phyloP scores from a whole-genome alignment of 2,113 vertebrate genomes.

The Brienomyrus longianalis region DNA sequence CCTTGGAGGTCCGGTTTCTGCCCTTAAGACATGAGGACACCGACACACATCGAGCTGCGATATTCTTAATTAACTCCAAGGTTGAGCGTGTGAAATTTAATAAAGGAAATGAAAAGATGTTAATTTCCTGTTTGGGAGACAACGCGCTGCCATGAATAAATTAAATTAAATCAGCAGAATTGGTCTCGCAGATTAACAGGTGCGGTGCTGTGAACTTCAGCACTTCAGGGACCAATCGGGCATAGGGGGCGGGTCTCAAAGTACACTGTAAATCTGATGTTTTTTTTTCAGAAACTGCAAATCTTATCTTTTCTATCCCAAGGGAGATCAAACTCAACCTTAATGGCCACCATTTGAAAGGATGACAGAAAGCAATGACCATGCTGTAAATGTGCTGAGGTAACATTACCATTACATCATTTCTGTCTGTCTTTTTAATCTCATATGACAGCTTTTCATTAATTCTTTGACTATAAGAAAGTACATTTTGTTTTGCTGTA shows the following conservation, averaged over 20 bases:
- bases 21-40: conserved; percentile 23
- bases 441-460: not conserved
- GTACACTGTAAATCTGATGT: not conserved
- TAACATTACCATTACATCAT: not conserved
- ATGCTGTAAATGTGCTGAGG: not conserved
- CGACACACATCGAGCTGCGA: conserved; percentile 40
- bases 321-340: not conserved
- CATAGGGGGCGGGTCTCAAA: not conserved
- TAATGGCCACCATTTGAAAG: not conserved
- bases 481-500: not conserved
- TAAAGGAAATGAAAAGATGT: conserved; percentile 66
- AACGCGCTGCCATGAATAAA: conserved; percentile 54
- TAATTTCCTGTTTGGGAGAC: conserved; percentile 58
- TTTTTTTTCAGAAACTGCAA: not conserved
- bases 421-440: not conserved
- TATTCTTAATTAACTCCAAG: conserved; percentile 69
- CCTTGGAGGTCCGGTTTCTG: not conserved
- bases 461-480: not conserved
- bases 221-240: not conserved
- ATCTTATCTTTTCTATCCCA: not conserved
- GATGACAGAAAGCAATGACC: not conserved
- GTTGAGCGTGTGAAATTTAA: conserved; percentile 65
- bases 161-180: conserved; percentile 47
- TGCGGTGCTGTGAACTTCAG: not conserved
- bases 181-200: conserved; percentile 39